Base-by-base conservation (phyloP, 2,888 invertebrate genomes). In the Drosophila emarginata region DNA sequence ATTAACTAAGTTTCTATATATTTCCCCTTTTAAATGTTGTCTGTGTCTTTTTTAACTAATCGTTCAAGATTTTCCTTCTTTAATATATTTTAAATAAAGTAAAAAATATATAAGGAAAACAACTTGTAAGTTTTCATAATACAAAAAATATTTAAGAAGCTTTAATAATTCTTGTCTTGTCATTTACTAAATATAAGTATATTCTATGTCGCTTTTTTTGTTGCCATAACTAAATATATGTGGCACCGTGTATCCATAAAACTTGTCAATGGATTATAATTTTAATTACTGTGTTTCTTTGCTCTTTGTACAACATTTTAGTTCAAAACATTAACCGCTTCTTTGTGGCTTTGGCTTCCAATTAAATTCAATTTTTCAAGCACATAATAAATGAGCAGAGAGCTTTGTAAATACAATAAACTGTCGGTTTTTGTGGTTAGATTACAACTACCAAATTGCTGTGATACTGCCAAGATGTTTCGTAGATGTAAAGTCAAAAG, bases 301-400 rank as follows among this genome's bases (percentile, higher is more conserved):
- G 11, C 18, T 32, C 15, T 45, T 45, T 60, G 67, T 51, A 23
- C 52, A 63, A 61, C 65, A 54, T 51, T 64, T 56, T 26, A 68
- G 64, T 61, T 72, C 56, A 64, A 72, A 61, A 60, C 36, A 67
- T 56, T 63, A 57, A 74, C 73, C 61, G 45, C 68, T 18, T 61
- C 61, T 59, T 61, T 83, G 86, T 11, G 86, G 39, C 52, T 77
- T 58, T 14, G 50, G 60, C 45, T 66, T 73, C 69, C 78, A 80
- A 80, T 86, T 83, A 80, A 82, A 86, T 78, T 69, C 64, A 18
- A 56, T 77, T 72, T 69, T 53, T 45, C 12, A 14, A 56, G 36
- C 65, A 58, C 59, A 71, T 71, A 40, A 76, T 72, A 63, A 66
- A 68, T 67, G 60, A 61, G 23, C 23, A n/a, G 51, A n/a, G 51